These are phyloP conservation scores for Malurus cyaneus DNA, from an alignment of 2,113 vertebrate species.

Conservation along the genomic window DNA sequence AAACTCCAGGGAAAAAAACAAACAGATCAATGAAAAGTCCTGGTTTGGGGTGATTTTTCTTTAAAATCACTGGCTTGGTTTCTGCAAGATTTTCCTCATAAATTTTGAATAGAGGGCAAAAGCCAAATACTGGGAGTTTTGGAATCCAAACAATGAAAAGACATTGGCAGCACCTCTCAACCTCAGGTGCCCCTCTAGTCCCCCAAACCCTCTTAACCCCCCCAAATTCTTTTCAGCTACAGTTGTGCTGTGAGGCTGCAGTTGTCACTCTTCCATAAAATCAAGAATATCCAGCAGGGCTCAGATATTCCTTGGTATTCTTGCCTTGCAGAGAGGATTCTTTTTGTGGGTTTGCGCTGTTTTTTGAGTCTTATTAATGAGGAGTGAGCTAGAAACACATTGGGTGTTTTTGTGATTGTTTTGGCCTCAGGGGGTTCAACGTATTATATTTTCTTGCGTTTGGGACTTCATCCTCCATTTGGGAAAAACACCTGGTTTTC, in stretches of 20 bases:
- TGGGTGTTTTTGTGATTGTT: not conserved
- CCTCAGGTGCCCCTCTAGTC: not conserved
- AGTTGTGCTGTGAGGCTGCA: not conserved
- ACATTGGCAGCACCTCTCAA: not conserved
- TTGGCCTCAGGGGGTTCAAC: not conserved
- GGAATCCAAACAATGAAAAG: not conserved
- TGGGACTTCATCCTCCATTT: not conserved
- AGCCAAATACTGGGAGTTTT: not conserved
- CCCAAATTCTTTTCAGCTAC: not conserved
- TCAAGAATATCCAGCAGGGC: not conserved
- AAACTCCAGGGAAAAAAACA: not conserved
- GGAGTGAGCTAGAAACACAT: fast-evolving
- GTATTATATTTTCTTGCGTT: not conserved
- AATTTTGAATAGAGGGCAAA: not conserved
- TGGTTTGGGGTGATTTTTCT: not conserved
- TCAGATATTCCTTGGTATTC: not conserved
- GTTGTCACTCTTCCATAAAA: fast-evolving
- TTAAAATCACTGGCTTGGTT: not conserved
- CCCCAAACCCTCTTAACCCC: not conserved
- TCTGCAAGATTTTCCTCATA: not conserved
- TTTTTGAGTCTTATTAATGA: not conserved
- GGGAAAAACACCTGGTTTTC: not conserved
- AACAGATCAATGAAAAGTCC: not conserved
- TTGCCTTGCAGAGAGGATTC: fast-evolving
- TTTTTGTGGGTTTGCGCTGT: not conserved